These are phyloP conservation scores for Micrasema longulum DNA, from an alignment of 1,140 invertebrate species.

Conservation along the genomic window DNA sequence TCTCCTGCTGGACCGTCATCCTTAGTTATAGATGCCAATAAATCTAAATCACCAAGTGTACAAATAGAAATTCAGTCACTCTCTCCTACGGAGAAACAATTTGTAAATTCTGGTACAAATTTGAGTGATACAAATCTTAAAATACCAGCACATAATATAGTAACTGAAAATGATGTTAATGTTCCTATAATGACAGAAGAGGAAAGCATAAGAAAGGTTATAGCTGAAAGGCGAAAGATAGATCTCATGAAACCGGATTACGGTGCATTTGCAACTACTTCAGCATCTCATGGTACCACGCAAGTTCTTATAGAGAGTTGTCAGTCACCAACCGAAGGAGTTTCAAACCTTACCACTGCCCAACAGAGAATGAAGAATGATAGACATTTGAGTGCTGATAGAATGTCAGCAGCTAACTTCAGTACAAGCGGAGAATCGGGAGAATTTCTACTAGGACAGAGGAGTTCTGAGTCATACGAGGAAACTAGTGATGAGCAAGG, in stretches of 20 bases:
- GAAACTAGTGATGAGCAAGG: conserved; percentile 53
- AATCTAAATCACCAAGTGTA: conserved; percentile 24
- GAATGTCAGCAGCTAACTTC: conserved; percentile 52
- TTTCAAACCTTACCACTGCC: conserved; percentile 20
- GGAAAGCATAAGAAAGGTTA: conserved; percentile 66
- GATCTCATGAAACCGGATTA: conserved; percentile 60
- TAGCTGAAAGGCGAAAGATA: conserved; percentile 65
- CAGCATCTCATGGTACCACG: conserved; percentile 43
- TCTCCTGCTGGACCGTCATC: conserved; percentile 18
- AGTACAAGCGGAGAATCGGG: conserved; percentile 52
- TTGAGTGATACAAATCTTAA: conserved; percentile 38
- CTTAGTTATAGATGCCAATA: conserved; percentile 24
- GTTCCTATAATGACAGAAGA: conserved; percentile 56
- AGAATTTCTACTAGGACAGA: conserved; percentile 49
- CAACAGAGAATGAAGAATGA: conserved; percentile 40
- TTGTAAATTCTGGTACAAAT: conserved; percentile 8
- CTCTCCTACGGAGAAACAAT: conserved; percentile 39
- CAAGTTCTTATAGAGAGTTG: conserved; percentile 53
- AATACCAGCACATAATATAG: conserved; percentile 39
- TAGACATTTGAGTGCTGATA: conserved; percentile 50
- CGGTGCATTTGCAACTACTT: conserved; percentile 33
- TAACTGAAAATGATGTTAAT: conserved; percentile 40
- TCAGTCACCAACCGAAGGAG: conserved; percentile 48
- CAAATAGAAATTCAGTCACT: conserved; percentile 45
- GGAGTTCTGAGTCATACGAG: conserved; percentile 52